Base-by-base conservation (phyloP, 2,113 vertebrate genomes). In the Scomber scombrus region DNA sequence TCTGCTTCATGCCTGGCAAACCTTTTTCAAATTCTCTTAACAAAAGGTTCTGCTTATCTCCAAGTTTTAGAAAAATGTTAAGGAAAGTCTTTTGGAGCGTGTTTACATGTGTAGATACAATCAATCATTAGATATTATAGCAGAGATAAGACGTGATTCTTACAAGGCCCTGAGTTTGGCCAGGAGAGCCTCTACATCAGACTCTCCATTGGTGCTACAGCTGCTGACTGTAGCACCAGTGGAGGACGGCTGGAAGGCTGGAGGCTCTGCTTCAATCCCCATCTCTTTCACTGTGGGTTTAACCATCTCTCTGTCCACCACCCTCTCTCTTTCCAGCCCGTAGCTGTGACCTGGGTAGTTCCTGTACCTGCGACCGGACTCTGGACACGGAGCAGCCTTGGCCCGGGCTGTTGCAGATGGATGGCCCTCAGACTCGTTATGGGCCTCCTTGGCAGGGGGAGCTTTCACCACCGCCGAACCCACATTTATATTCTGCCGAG, bases 161-260 rank as follows among this genome's bases (percentile, higher is more conserved):
- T 94, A 99, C 60, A 99, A 94, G 14, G 97, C 96, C 90, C 97
- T 94, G 73, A 99, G 95, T 91, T 95, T 96, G 77, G 97, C 96
- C 81, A 99, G 94, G 14, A 99, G 96, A 88, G 97, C 95, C 92
- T 99, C 97, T 12, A 99, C 96, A 90, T 98, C 97, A 7, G 93
- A 78, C 50, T 91, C 91, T 34, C 84, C 88, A 2, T 77, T 91
- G 52, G 82, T 13, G 75, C 72, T 60, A 11, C 74, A 78, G 81
- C 78, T 74, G 63, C 75, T 51, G 62, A 85, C 62, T 2, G 67
- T 47, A 40, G 83, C 64, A 49, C 29, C 71, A 10, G 68, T 57
- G 62, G 84, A 78, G 51, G 80, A 26, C 1, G 73, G 1, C 68
- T 80, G 84, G 54, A 68, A 45, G 46, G 73, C 55, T 1, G 40